Percentiles rank a stretch among this genome's conserved stretches.
Conservation (phyloP, 2,888 invertebrate genomes). For the Polydrusus cervinus region DNA sequence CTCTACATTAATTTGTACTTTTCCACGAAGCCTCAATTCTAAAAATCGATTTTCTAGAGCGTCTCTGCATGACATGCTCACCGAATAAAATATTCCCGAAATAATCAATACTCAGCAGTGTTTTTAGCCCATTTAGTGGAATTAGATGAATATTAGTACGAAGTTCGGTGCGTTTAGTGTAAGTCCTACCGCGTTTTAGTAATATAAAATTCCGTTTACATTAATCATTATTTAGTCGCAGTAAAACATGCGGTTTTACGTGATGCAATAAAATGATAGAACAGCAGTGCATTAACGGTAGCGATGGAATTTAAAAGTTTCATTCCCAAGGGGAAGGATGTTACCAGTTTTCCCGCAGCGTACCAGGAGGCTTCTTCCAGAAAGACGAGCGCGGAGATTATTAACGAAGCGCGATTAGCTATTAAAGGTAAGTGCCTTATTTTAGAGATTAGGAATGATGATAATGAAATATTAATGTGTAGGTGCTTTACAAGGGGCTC, state of each 20-base stretch:
- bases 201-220: background rate
- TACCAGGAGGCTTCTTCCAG: constrained; percentile 61
- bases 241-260: constrained; percentile 14
- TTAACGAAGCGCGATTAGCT: constrained; percentile 84
- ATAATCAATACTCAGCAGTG: constrained; percentile 48
- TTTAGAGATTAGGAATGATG: constrained; percentile 8
- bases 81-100: constrained; percentile 37
- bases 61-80: constrained; percentile 48
- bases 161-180: constrained; percentile 8
- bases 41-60: constrained; percentile 40
- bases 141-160: constrained; percentile 31
- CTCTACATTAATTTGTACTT: constrained; percentile 19
- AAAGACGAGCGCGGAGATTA: constrained; percentile 87
- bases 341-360: constrained; percentile 27
- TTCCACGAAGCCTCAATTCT: constrained; percentile 12
- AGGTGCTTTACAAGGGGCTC: background rate
- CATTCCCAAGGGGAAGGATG: constrained; percentile 31
- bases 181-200: background rate
- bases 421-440: constrained; percentile 66
- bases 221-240: background rate
- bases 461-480: background rate
- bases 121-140: constrained; percentile 20
- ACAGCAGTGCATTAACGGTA: constrained; percentile 14
- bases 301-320: constrained; percentile 49
- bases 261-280: constrained; percentile 22